Percentiles rank a stretch among this genome's conserved stretches.
Evolutionary conservation across 1,140 invertebrate species (phyloP).

Genomic region (Leptestheria dahalacensis): DNA sequence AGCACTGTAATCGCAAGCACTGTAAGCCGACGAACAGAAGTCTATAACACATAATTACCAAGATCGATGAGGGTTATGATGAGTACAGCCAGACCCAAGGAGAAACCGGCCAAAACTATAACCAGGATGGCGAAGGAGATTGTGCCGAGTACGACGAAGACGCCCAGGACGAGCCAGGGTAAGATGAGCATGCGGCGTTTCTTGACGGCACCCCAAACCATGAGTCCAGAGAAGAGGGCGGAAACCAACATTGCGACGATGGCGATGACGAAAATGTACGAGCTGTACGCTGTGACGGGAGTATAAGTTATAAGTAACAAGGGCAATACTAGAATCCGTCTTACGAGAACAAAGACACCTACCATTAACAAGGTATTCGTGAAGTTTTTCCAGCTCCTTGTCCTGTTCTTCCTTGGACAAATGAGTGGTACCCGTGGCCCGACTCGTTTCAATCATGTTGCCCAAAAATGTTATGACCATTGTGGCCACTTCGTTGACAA

Average conservation of each 20-base stretch:
- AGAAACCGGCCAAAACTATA: slow-evolving; percentile 1
- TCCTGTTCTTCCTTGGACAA: slow-evolving; percentile 6
- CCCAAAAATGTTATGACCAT: slow-evolving; percentile 3
- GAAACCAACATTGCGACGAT: slow-evolving; percentile 2
- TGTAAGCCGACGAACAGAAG: too few relatives aligned
- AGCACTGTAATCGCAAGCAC: too few relatives aligned
- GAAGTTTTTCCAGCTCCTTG: neutral
- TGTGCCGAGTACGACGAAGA: slow-evolving; percentile 10
- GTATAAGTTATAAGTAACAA: neutral
- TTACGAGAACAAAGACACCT: neutral
- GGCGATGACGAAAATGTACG: slow-evolving; percentile 10
- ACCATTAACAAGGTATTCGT: slow-evolving; percentile 13
- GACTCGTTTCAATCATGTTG: neutral
- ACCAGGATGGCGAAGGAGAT: neutral
- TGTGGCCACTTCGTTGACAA: slow-evolving; percentile 10
- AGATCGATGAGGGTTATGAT: slow-evolving; percentile 11
- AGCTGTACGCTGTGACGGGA: slow-evolving; percentile 6
- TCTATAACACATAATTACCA: slow-evolving; percentile 9
- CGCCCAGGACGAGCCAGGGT: slow-evolving; percentile 15
- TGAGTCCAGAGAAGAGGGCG: slow-evolving; percentile 9
- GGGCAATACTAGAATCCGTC: neutral
- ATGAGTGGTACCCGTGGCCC: slow-evolving; percentile 7
- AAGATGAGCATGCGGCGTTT: slow-evolving; percentile 12
- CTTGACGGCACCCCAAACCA: slow-evolving; percentile 14
- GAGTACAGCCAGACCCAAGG: slow-evolving; percentile 3